Base-by-base conservation (phyloP, 35 echinoderm and acorn worm species). In the Apostichopus parvimensis region DNA sequence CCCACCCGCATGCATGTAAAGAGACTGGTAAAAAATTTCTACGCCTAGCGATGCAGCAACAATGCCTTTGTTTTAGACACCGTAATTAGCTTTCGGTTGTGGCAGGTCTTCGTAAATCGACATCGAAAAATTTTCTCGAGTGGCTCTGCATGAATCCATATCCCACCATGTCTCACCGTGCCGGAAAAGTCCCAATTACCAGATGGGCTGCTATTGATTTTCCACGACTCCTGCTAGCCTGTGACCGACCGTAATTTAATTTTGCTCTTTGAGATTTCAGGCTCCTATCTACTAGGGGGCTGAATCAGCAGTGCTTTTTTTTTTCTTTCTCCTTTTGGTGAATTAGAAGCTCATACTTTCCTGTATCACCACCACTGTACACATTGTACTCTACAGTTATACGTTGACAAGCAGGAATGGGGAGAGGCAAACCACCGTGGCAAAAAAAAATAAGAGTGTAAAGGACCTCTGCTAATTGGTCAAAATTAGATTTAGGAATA, bases 181-280 rank as follows among this genome's bases (percentile, higher is more conserved):
- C 79, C 55, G 79, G 34, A 82, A 82, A 45, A 82, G 18, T 82
- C 79, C n/a, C 79, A 82, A 82, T 82, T 55, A 82, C 79, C 79
- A 82, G 79, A 82, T 82, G 79, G 79, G 79, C 79, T 34, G 79
- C 79, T 82, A 82, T 82, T 82, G 79, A 82, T 82, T 55, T 82
- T 17, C 8, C 8, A 56, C 24, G 25, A 82, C 79, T 82, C 28
- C 79, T 55, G 10, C 24, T 56, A 56, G 53, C 78, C 55, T 82
- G 79, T 82, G 79, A 82, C 79, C 79, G 15, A 53, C 15, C 6
- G 79, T 82, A 82, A 82, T 82, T 82, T 56, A 82, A 82, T 82
- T 82, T 82, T 82, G 79, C 55, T 68, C 18, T 82, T 54, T 55
- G 79, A 9, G 52, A 82, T 82, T 82, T 82, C 14, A 17, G 25